Evolutionary conservation across 92 coral and sea anemone species (phyloP).

Genomic region (Parazoanthus darwini): DNA sequence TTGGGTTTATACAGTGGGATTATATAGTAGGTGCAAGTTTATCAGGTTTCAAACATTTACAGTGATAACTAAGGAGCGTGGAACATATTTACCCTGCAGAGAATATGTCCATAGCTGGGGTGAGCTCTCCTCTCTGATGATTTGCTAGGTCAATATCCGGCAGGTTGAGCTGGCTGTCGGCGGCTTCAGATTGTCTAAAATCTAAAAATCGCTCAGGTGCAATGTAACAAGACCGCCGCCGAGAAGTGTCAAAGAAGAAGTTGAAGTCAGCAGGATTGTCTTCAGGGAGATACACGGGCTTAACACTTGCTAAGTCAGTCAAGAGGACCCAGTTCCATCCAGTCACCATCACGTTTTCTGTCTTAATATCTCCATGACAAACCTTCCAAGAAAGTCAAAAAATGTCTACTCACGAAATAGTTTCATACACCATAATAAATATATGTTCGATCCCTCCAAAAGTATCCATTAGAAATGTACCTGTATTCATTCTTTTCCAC

Average conservation of each 20-base stretch:
- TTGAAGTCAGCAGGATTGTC: slow-evolving; percentile 98
- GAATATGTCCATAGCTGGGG: slow-evolving; percentile 96
- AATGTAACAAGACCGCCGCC: slow-evolving; percentile 93
- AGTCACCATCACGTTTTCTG: slow-evolving; percentile 95
- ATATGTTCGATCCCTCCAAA: no score
- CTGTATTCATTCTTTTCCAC: no score
- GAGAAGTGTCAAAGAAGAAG: slow-evolving; percentile 96
- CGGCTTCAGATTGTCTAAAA: slow-evolving; percentile 70
- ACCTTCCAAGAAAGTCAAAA: slow-evolving; percentile 48
- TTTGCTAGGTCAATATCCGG: slow-evolving; percentile 88
- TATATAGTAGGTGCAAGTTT: no score
- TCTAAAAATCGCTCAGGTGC: slow-evolving; percentile 97
- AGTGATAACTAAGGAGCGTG: background rate
- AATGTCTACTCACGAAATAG: no score
- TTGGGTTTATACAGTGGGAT: no score
- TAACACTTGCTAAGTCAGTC: slow-evolving; percentile 92
- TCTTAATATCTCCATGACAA: slow-evolving; percentile 97
- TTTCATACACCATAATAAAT: no score
- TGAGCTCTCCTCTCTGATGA: slow-evolving; percentile 78
- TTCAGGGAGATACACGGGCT: slow-evolving; percentile 93
- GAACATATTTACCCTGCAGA: slow-evolving; percentile 76
- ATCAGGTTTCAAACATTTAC: no score
- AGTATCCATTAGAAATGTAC: no score
- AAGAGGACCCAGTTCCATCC: slow-evolving; percentile 97
- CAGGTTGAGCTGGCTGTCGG: slow-evolving; percentile 55